Base-by-base conservation (phyloP, 2,113 vertebrate genomes). In the Taurulus bubalis region DNA sequence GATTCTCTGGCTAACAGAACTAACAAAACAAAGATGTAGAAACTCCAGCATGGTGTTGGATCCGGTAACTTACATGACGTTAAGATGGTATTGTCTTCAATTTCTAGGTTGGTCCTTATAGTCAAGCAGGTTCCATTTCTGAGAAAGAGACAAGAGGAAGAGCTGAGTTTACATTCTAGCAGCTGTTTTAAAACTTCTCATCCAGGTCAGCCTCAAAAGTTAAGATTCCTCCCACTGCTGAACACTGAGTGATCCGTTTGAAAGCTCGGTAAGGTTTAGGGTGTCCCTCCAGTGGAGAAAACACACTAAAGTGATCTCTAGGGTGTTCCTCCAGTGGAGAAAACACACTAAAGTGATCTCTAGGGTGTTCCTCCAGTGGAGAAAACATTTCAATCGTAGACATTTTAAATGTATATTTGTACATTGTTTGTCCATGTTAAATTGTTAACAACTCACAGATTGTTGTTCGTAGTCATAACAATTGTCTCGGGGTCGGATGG, bases 31-130 rank as follows among this genome's bases (percentile, higher is more conserved):
- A n/a, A 51, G 49, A n/a, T 9, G 58, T 20, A 34, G 30, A 36
- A 36, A 20, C 59, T 62, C 60, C 22, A 15, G 1, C 8, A 55
- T 26, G 11, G n/a, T 56, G 53, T 56, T 26, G 34, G 34, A 34
- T 34, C 3, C 3, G 34, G 4, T 5, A 22, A 71, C 85, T 32
- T 11, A 89, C 89, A 0, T 2, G 10, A 1, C 0, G 1, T 0
- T 0, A 0, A 26, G 6, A 2, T 15, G 0, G 4, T 68, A 47
- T 71, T 0, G 1, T 59, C 80, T 0, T 84, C 40, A 0, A 71
- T 3, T 2, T 34, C 2, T 4, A 34, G 34, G 4, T 10, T 75
- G 0, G 4, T 0, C 0, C 0, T 1, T 1, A 10, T 16, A 11
- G 0, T 0, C 0, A 72, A 0, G 32, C 89, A 91, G 15, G 15